Percentiles rank a stretch among this genome's conserved stretches.
phyloP scores from a whole-genome alignment of 2,113 vertebrate genomes.

The Canis aureus region DNA sequence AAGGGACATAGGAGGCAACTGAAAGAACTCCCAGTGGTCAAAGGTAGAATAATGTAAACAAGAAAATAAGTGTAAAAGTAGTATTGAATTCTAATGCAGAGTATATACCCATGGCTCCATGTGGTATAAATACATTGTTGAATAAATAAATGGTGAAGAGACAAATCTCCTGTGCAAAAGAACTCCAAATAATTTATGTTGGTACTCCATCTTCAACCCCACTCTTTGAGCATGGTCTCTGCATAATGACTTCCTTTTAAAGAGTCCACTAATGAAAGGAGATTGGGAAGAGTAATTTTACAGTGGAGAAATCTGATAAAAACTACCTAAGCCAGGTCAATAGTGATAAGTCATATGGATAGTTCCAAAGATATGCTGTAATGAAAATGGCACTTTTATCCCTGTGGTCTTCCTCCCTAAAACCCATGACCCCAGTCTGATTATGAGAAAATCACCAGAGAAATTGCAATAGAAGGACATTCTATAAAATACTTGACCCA shows the following conservation, averaged over 20 bases:
- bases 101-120: not conserved
- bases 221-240: not conserved
- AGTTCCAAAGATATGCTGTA: not conserved
- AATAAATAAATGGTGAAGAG: not conserved
- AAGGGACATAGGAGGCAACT: not conserved
- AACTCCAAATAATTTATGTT: not conserved
- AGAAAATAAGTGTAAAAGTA: slow-evolving; percentile 1
- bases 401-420: not conserved
- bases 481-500: not conserved
- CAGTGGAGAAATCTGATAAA: not conserved
- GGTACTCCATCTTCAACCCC: not conserved
- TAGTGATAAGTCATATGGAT: not conserved
- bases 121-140: not conserved
- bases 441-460: not conserved
- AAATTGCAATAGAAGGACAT: not conserved
- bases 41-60: not conserved
- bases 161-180: not conserved
- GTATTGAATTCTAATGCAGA: not conserved
- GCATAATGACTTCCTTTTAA: not conserved
- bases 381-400: not conserved
- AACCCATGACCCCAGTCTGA: not conserved
- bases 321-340: not conserved
- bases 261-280: not conserved
- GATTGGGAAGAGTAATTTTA: not conserved
- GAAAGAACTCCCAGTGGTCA: not conserved